Evolutionary conservation across 2,888 invertebrate genomes (phyloP).

Genomic region (Scaptomyza parva): DNA sequence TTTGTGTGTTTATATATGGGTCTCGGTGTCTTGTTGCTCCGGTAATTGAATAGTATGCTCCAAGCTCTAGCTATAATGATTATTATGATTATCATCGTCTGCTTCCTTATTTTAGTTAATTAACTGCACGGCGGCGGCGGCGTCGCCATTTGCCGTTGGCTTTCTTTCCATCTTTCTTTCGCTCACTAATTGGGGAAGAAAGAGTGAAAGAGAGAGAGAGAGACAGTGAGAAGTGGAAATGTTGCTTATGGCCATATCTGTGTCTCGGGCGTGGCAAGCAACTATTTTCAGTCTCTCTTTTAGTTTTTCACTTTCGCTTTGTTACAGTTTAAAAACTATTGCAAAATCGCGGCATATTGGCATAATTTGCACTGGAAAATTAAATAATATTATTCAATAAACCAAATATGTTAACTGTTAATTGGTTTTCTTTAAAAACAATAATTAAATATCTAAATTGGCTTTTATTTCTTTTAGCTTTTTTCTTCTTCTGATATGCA

Average conservation of each 20-base stretch:
- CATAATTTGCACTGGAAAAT: neutral
- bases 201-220: slow-evolving; percentile 29
- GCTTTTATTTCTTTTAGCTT: neutral
- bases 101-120: slow-evolving; percentile 77
- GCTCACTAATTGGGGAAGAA: slow-evolving; percentile 56
- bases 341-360: slow-evolving; percentile 58
- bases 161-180: slow-evolving; percentile 62
- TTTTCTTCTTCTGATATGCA: slow-evolving; percentile 29
- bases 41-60: slow-evolving; percentile 63
- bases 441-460: neutral
- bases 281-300: slow-evolving; percentile 28
- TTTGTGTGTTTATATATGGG: slow-evolving; percentile 65
- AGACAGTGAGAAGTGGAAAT: neutral
- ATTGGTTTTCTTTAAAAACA: neutral
- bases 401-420: neutral
- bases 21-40: slow-evolving; percentile 72
- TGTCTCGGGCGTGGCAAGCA: slow-evolving; percentile 38
- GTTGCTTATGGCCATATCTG: slow-evolving; percentile 10
- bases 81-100: slow-evolving; percentile 64
- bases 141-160: slow-evolving; percentile 27
- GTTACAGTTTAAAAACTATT: slow-evolving; percentile 62
- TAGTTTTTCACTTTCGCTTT: slow-evolving; percentile 66
- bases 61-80: slow-evolving; percentile 35
- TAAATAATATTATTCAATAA: neutral
- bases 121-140: slow-evolving; percentile 57